Evolutionary conservation across 2,113 vertebrate genomes (phyloP), one percentile per base, ranked within the genome.

Genomic region (Pterocles burchelli): DNA sequence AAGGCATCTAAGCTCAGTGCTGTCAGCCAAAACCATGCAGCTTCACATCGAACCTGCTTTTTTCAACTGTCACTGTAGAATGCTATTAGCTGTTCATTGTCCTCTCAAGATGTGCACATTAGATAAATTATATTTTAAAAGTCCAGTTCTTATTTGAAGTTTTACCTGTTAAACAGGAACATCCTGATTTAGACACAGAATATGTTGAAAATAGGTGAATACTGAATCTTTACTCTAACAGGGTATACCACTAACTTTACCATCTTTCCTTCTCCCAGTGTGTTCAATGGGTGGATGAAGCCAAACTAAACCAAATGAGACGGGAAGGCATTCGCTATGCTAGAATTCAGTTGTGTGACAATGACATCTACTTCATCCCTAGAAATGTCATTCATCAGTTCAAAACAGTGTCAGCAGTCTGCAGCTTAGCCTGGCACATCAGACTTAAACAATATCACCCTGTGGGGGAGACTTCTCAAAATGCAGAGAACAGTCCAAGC

Each of bases 311-410:
- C 98, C 99, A 99, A 98, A 98, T 99, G 97, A 98, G 99, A 91
- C 98, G 99, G 88, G 99, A 99, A 96, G 99, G 99, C 71, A 99
- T 99, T 97, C 99, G 99, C 92, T 99, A 99, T 65, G 98, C 99
- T 58, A 98, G 98, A 10, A 98, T 99, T 88, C 99, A 99, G 97
- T 98, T 99, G 72, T 99, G 99, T 58, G 98, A 99, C 96, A 99
- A 99, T 91, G 99, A 99, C 97, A 98, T 99, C 95, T 99, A 99
- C 98, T 99, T 99, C 98, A 99, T 99, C 97, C 99, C 99, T 12
- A 98, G 99, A 97, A 99, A 99, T 94, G 99, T 99, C 96, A 99
- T 99, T 94, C 99, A 99, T 97, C 99, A 99, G 98, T 99, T 99
- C 95, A 99, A 99, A 98, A 99, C 99, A 1, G 99, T 99, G 96